phyloP scores from a whole-genome alignment of 2,113 vertebrate species.

The Myanophis thanlyinensis region DNA sequence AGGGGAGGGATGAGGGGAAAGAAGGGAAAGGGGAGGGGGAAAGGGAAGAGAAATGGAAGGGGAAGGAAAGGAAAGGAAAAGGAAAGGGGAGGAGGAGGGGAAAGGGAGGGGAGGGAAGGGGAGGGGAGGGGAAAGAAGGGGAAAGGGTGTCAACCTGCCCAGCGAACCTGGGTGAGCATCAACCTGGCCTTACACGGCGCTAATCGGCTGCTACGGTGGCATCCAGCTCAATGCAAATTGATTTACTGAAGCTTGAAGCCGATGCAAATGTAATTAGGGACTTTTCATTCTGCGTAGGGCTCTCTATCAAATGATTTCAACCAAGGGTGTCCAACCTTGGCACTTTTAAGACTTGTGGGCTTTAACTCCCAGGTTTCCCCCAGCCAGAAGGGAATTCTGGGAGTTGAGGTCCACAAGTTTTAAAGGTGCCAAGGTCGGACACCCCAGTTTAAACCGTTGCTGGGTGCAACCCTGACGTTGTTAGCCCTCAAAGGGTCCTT shows the following conservation, averaged over 20 bases:
- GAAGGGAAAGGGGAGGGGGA: fast-evolving
- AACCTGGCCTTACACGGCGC: slow-evolving; percentile 71
- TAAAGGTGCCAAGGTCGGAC: neutral
- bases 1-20: neutral
- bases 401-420: neutral
- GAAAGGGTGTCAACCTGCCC: slow-evolving; percentile 57
- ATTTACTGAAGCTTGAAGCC: slow-evolving; percentile 79
- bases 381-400: neutral
- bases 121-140: neutral
- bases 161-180: slow-evolving; percentile 60
- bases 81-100: fast-evolving
- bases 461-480: slow-evolving; percentile 39
- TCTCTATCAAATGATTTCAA: slow-evolving; percentile 74
- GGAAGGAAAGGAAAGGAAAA: fast-evolving
- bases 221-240: slow-evolving; percentile 80
- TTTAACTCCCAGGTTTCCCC: neutral
- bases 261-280: slow-evolving; percentile 84
- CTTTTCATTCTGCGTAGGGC: slow-evolving; percentile 78
- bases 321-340: neutral
- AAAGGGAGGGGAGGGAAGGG: no score
- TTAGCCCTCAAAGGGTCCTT: slow-evolving; percentile 8
- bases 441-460: slow-evolving; percentile 64
- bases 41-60: fast-evolving
- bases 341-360: neutral
- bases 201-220: slow-evolving; percentile 78